Base-by-base conservation (phyloP, 2,888 invertebrate genomes). In the Parthenolecanium corni region DNA sequence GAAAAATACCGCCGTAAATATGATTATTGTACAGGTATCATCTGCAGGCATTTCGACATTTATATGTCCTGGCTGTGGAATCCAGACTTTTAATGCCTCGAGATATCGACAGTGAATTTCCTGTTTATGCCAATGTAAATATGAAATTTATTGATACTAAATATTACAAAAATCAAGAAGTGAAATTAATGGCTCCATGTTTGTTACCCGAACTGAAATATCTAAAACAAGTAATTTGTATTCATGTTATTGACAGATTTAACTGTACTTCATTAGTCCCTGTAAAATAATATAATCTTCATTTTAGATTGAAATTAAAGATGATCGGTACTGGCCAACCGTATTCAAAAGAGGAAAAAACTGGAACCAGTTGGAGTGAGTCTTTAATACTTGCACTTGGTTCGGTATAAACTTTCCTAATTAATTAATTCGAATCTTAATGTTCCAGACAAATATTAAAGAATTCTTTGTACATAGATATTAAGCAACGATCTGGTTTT, bases 41-140 rank as follows among this genome's bases (percentile, higher is more conserved):
- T 73, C 77, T 98, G 63, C 97, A 98, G 80, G 96, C 97, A 0
- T 85, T 98, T 71, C 80, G 97, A 1, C 97, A 98, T 74, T 78
- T 98, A 21, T 98, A 97, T 74, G 94, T 95, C 0, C 73, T 98
- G 67, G 96, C 97, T 0, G 86, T 88, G 0, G 93, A 97, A 71
- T 89, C 92, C 0, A 78, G 97, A 12, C 76, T 97, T 12, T 77
- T 98, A 57, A 77, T 95, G 61, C 93, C 96, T 0, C 80, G 86
- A 25, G 93, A 95, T 71, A 82, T 93, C 12, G 83, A 82, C 71
- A 85, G 84, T 1, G 83, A 85, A 23, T 82, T 84, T 68, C 79
- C 86, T 40, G 91, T 92, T 71, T 89, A 91, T 68, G 89, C 87
- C 1, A 85, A 87, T 65, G 78, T 95, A 65, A 80, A 79, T 72